A percentile compares a stretch with the other conserved stretches of the same genome.
phyloP scores from a whole-genome alignment of 1,140 invertebrate genomes.

The Manduca sexta region DNA sequence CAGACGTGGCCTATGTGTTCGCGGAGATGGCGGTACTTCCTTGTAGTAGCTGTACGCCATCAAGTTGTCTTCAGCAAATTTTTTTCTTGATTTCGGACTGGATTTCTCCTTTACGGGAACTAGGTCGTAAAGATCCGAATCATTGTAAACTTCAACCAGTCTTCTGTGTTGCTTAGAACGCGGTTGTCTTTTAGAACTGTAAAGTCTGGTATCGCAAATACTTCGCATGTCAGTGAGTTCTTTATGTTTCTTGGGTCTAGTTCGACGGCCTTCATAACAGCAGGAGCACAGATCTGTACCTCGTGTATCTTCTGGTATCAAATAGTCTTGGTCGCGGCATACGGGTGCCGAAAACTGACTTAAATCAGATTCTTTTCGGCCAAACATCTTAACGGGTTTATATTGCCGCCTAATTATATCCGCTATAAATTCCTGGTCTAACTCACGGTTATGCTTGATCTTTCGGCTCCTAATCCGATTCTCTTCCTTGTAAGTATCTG shows the following conservation, averaged over 20 bases:
- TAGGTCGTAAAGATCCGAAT: conserved; percentile 49
- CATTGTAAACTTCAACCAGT: conserved; percentile 38
- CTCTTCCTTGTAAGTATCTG: neutral
- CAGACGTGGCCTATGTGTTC: conserved; percentile 42
- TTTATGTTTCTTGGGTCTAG: conserved; percentile 14
- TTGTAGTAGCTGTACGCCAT: conserved; percentile 30
- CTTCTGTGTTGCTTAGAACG: conserved; percentile 21
- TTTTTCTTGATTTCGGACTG: conserved; percentile 52
- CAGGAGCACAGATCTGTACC: conserved; percentile 48
- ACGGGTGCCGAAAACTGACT: conserved; percentile 58
- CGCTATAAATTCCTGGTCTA: conserved; percentile 55
- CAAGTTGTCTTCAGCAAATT: conserved; percentile 38
- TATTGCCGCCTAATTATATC: conserved; percentile 58
- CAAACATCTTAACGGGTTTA: conserved; percentile 50
- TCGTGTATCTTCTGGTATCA: conserved; percentile 25
- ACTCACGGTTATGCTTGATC: conserved; percentile 23
- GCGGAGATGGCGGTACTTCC: conserved; percentile 63
- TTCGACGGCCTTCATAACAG: conserved; percentile 26
- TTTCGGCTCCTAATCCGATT: conserved; percentile 10
- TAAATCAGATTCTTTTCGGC: conserved; percentile 36
- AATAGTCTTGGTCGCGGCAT: conserved; percentile 52
- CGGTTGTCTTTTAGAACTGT: conserved; percentile 35
- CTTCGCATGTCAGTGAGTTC: conserved; percentile 43
- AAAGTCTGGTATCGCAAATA: conserved; percentile 49
- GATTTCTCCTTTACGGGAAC: conserved; percentile 60